Conservation (phyloP, 2,113 vertebrate genomes). For the Otus sunia region DNA sequence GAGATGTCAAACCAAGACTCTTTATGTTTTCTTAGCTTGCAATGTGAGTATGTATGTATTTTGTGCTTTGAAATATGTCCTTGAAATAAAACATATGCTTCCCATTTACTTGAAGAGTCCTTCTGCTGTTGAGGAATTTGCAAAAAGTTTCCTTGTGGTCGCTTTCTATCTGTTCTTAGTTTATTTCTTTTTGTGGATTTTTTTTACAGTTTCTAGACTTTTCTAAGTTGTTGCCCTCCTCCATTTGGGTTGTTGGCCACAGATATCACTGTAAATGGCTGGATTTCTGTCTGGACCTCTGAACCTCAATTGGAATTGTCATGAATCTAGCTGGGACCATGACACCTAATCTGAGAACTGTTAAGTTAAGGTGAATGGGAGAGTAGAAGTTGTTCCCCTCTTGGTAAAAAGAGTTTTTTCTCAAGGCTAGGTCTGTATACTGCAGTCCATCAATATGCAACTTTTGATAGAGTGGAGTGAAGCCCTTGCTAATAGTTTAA, state of each 20-base stretch:
- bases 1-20: neutral
- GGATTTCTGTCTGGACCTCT: neutral
- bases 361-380: neutral
- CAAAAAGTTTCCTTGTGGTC: neutral
- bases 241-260: neutral
- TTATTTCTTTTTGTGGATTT: neutral
- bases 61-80: neutral
- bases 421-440: neutral
- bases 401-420: neutral
- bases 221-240: neutral
- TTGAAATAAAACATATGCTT: neutral
- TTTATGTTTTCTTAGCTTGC: neutral
- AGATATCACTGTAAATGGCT: neutral
- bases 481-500: neutral
- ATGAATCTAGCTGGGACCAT: neutral
- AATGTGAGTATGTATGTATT: neutral
- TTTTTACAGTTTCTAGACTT: neutral
- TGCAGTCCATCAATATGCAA: neutral
- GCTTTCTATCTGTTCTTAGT: neutral
- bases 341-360: neutral
- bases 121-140: neutral
- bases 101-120: neutral
- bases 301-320: neutral
- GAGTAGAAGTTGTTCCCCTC: neutral
- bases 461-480: neutral